These are phyloP conservation scores for Halcyon senegalensis DNA, from an alignment of 2,113 vertebrate genomes.

Conservation along the genomic window DNA sequence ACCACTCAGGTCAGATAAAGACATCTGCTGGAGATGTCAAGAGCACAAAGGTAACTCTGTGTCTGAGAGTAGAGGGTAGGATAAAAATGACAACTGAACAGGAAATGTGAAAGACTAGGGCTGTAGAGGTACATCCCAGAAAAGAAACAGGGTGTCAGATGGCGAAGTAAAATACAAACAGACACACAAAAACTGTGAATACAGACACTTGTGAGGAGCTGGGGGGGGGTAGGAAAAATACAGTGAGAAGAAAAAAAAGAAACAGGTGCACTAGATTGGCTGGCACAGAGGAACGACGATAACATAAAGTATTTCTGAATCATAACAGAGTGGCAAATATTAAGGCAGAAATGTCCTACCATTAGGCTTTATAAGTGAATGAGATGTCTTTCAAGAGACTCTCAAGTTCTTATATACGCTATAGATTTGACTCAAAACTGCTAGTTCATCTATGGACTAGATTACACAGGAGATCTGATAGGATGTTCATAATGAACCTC, in stretches of 20 bases:
- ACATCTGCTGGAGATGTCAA: slow-evolving; percentile 64
- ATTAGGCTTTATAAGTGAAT: background rate
- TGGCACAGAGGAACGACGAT: background rate
- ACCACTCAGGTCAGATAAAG: slow-evolving; percentile 54
- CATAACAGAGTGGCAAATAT: background rate
- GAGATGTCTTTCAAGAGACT: background rate
- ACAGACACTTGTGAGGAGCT: background rate
- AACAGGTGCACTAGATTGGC: slow-evolving; percentile 27
- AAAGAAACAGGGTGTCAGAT: slow-evolving; percentile 34
- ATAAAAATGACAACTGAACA: slow-evolving; percentile 66
- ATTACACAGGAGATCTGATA: background rate
- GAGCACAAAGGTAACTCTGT: slow-evolving; percentile 65
- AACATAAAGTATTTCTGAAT: slow-evolving; percentile 31
- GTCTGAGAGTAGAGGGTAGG: background rate
- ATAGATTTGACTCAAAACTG: background rate
- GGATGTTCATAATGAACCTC: background rate
- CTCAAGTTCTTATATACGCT: background rate
- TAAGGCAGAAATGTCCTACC: background rate
- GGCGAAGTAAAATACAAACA: background rate
- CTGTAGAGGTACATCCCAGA: slow-evolving; percentile 2
- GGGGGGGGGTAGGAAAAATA: fast-evolving
- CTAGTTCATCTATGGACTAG: background rate
- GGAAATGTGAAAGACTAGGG: slow-evolving; percentile 29
- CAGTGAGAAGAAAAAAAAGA: background rate
- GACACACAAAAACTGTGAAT: slow-evolving; percentile 15